Conservation (phyloP, 1,140 invertebrate genomes). For the Penaeus vannamei region DNA sequence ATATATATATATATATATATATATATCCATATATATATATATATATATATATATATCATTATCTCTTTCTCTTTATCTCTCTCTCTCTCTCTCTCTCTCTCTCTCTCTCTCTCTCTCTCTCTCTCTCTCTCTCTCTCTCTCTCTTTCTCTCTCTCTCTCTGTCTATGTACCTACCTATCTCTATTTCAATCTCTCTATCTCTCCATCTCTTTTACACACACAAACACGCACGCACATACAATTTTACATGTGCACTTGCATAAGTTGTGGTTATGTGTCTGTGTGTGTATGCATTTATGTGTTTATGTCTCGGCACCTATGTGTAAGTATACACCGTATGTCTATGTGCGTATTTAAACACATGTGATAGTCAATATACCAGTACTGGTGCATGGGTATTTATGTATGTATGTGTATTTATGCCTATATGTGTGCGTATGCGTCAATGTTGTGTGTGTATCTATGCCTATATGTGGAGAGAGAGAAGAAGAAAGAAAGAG, state of each 20-base stretch:
- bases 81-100: too few species aligned
- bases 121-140: too few species aligned
- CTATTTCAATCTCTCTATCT: neutral
- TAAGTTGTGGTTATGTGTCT: neutral
- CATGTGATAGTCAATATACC: neutral
- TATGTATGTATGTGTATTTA: constrained; percentile 2
- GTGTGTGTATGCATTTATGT: neutral
- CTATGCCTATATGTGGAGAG: too few species aligned
- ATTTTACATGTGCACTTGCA: neutral
- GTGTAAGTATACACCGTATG: neutral
- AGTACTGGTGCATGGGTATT: constrained; percentile 9
- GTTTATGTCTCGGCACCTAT: neutral
- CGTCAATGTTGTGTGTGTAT: too few species aligned
- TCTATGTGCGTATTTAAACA: neutral
- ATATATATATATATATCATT: too few species aligned
- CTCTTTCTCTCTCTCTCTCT: too few species aligned
- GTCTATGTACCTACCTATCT: neutral
- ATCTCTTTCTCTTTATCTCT: too few species aligned
- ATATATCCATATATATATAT: too few species aligned
- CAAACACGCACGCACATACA: constrained; percentile 11
- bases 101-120: too few species aligned
- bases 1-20: too few species aligned
- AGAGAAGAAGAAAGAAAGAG: too few species aligned
- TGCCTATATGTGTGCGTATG: neutral
- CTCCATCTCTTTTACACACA: neutral